Percentiles rank a stretch among this genome's conserved stretches.
Conservation (phyloP, 2,797 vertebrate genomes). For the Hydrophis major region DNA sequence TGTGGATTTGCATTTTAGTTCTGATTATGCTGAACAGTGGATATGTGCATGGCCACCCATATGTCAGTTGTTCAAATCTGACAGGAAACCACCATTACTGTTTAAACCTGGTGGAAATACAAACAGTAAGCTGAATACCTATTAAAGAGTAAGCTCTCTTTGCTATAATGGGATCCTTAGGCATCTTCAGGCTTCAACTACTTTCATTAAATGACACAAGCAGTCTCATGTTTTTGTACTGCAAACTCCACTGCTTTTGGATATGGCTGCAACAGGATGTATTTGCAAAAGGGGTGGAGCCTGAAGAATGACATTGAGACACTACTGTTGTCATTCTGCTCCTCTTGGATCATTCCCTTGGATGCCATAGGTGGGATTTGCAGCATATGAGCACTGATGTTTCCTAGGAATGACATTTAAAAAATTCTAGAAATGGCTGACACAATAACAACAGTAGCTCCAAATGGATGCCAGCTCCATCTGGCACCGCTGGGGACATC, state of each 20-base stretch:
- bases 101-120: not conserved
- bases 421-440: not conserved
- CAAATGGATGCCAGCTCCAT: not conserved
- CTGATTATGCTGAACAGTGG: not conserved
- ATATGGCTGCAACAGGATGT: not conserved
- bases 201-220: not conserved
- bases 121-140: not conserved
- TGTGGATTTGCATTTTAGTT: not conserved
- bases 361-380: not conserved
- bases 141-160: not conserved
- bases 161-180: not conserved
- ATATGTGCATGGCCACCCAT: too few relatives aligned
- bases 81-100: not conserved
- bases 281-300: not conserved
- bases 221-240: not conserved
- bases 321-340: not conserved
- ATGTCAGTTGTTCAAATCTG: not conserved
- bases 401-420: not conserved
- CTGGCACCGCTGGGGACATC: not conserved
- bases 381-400: not conserved
- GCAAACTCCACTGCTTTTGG: not conserved
- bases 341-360: not conserved
- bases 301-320: not conserved
- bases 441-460: not conserved
- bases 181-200: not conserved